A percentile compares a stretch with the other conserved stretches of the same genome.
Evolutionary conservation across 2,113 vertebrate species (phyloP).

Genomic region (Sialia sialis): DNA sequence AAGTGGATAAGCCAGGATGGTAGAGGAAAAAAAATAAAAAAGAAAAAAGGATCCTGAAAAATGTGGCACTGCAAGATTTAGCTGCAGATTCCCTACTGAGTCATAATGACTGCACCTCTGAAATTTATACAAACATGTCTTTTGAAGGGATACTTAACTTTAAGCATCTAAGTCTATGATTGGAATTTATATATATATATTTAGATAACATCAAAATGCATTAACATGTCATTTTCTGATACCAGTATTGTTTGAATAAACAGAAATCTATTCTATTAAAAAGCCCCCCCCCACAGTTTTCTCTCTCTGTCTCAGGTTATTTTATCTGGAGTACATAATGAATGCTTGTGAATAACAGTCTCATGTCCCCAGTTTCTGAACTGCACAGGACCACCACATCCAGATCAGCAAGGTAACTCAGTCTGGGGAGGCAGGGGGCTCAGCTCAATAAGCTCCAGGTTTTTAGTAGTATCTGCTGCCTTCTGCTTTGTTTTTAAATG

Average conservation of each 20-base stretch:
- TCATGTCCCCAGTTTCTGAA: not conserved
- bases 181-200: not conserved
- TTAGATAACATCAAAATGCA: not conserved
- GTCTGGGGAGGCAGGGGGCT: not conserved
- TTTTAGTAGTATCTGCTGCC: not conserved
- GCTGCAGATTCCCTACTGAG: not conserved
- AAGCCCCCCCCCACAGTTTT: not conserved
- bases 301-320: not conserved
- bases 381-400: not conserved
- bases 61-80: not conserved
- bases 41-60: not conserved
- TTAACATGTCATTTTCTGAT: not conserved
- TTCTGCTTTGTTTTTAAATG: conserved; percentile 27
- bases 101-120: not conserved
- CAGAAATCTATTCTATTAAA: not conserved
- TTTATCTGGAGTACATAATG: not conserved
- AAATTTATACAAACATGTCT: not conserved
- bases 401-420: not conserved
- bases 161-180: not conserved
- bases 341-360: not conserved
- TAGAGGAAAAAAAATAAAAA: not conserved
- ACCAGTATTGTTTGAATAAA: not conserved
- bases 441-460: not conserved
- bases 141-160: not conserved
- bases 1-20: not conserved